A percentile compares a stretch with the other conserved stretches of the same genome.
Conservation (phyloP, 2,888 invertebrate genomes). For the Meteorus cinctellus region DNA sequence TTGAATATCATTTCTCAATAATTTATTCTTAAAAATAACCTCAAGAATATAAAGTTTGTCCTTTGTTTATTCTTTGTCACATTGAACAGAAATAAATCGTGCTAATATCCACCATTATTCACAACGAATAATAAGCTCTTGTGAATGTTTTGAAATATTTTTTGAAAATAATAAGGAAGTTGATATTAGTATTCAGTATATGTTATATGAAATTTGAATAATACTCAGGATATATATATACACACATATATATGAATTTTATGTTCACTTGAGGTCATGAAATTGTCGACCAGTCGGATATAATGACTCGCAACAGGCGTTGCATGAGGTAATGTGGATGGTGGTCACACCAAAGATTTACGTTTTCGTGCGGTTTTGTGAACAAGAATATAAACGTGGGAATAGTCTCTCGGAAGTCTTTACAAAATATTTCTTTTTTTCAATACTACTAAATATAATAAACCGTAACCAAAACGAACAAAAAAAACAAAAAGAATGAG, state of each 20-base stretch:
- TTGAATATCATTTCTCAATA: not conserved
- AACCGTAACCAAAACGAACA: not conserved
- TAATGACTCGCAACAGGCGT: constrained; percentile 22
- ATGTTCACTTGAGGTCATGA: not conserved
- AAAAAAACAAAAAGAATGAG: no score
- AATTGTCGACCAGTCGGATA: not conserved
- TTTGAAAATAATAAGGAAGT: not conserved
- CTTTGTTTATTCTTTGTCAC: no score
- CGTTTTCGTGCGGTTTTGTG: constrained; percentile 15
- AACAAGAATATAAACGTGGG: constrained; percentile 13
- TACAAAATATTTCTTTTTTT: not conserved
- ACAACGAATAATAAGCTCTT: not conserved
- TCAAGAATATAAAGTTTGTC: no score
- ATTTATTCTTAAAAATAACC: no score
- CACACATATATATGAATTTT: not conserved
- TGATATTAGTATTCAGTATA: not conserved
- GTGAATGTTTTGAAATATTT: not conserved
- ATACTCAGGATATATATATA: not conserved
- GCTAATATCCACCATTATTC: not conserved
- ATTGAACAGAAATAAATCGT: not conserved
- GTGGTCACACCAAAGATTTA: constrained; percentile 8
- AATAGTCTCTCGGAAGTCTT: constrained; percentile 1
- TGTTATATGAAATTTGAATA: not conserved
- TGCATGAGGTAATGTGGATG: constrained; percentile 5
- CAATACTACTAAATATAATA: not conserved